Conservation (phyloP, 2,113 vertebrate genomes). For the Alosa alosa region DNA sequence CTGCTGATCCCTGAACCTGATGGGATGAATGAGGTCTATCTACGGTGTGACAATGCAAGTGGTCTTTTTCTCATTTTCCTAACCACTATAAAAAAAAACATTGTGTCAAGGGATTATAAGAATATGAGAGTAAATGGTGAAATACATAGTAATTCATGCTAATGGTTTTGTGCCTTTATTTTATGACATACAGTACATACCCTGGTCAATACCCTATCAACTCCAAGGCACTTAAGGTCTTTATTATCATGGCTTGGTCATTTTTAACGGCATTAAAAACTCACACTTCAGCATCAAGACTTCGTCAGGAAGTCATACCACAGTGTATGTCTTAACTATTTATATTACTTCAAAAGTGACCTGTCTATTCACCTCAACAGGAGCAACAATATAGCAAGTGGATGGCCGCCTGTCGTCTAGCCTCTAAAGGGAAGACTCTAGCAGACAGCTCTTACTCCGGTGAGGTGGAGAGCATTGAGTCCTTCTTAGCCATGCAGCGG, state of each 20-base stretch:
- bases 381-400: conserved; percentile 77
- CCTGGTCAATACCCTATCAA: too few species aligned
- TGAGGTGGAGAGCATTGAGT: conserved; percentile 73
- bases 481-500: conserved; percentile 73
- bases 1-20: conserved; percentile 76
- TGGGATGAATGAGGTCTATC: conserved; percentile 76
- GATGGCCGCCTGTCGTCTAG: conserved; percentile 77
- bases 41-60: conserved; percentile 73
- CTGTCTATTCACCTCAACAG: conserved; percentile 48
- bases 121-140: not conserved
- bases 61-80: not conserved
- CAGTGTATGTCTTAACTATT: not conserved
- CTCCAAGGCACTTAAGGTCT: too few species aligned
- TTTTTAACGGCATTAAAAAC: too few species aligned
- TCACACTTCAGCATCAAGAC: too few species aligned
- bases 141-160: not conserved
- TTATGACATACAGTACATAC: not conserved
- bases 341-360: not conserved
- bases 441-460: conserved; percentile 68
- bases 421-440: conserved; percentile 76
- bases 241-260: too few species aligned
- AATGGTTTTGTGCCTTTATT: not conserved
- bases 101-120: too few species aligned
- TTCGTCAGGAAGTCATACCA: not conserved
- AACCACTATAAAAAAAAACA: not conserved